These are phyloP conservation scores for Octomys mimax DNA, from an alignment of 2,797 vertebrate genomes.

Conservation along the genomic window DNA sequence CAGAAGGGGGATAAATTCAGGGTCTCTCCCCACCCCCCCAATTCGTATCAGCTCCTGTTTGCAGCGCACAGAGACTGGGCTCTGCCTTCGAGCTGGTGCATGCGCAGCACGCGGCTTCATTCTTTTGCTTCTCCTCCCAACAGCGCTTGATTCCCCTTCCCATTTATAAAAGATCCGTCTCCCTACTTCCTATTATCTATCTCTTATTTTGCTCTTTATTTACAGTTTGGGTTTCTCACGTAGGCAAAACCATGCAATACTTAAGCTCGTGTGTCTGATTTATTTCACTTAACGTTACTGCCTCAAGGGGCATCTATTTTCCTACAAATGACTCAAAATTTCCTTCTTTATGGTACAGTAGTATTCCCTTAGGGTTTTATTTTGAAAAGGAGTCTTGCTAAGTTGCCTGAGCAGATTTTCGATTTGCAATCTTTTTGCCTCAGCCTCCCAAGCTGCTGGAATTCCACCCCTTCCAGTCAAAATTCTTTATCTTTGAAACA, in stretches of 20 bases:
- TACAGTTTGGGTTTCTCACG: background rate
- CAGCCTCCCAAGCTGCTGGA: background rate
- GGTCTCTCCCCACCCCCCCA: background rate
- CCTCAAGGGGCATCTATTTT: background rate
- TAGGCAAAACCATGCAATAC: background rate
- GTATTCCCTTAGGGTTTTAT: background rate
- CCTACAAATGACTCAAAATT: background rate
- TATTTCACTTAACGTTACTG: background rate
- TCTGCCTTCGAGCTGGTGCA: background rate
- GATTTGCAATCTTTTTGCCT: background rate
- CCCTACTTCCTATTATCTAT: background rate
- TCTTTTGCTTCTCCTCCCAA: background rate
- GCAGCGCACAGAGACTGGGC: background rate
- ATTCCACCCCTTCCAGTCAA: background rate
- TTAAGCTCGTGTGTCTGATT: background rate
- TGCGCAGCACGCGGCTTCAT: background rate
- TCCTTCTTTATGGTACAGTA: background rate
- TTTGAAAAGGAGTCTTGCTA: background rate
- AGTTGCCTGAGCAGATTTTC: background rate
- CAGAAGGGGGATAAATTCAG: background rate
- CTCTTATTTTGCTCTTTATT: background rate
- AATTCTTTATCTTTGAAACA: conserved; percentile 22
- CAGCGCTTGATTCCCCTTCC: background rate
- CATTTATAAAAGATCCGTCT: background rate
- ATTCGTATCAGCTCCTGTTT: background rate